Percentiles rank a stretch among this genome's conserved stretches.
phyloP scores from a whole-genome alignment of 2,888 invertebrate species.

The Eueremaeus valkanovi region DNA sequence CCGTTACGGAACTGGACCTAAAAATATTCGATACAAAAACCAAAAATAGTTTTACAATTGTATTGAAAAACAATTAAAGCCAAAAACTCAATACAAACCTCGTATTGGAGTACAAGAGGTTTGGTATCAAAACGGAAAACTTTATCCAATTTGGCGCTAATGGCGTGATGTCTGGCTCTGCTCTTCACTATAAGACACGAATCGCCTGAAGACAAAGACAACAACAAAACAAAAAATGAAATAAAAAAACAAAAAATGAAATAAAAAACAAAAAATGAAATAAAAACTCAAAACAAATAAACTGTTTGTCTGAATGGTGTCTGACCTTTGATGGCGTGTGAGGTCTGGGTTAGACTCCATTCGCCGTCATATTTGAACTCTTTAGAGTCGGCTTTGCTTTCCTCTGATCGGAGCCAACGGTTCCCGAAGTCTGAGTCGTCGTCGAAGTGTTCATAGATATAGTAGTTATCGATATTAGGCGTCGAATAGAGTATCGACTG shows the following conservation, averaged over 20 bases:
- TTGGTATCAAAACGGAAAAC: constrained; percentile 75
- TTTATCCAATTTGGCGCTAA: constrained; percentile 63
- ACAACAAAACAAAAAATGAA: no score
- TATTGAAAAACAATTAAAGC: no score
- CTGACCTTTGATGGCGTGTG: constrained; percentile 37
- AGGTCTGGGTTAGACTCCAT: constrained; percentile 38
- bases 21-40: constrained; percentile 25
- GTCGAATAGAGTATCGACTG: constrained; percentile 62
- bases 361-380: constrained; percentile 43
- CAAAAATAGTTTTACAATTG: no score
- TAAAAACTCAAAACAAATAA: neutral
- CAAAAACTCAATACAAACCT: constrained; percentile 20
- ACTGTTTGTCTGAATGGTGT: neutral
- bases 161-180: constrained; percentile 92
- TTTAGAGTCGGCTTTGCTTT: constrained; percentile 34
- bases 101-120: constrained; percentile 76
- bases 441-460: constrained; percentile 84
- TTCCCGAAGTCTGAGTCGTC: constrained; percentile 66
- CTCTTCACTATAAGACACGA: constrained; percentile 56
- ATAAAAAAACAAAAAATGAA: neutral
- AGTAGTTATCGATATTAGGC: constrained; percentile 63
- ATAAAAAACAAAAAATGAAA: constrained; percentile 21
- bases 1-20: constrained; percentile 75
- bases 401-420: constrained; percentile 50
- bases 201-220: constrained; percentile 34